Evolutionary conservation across 2,797 vertebrate species (phyloP), one percentile per base, ranked within the genome.

Genomic region (Pipistrellus pipistrellus): DNA sequence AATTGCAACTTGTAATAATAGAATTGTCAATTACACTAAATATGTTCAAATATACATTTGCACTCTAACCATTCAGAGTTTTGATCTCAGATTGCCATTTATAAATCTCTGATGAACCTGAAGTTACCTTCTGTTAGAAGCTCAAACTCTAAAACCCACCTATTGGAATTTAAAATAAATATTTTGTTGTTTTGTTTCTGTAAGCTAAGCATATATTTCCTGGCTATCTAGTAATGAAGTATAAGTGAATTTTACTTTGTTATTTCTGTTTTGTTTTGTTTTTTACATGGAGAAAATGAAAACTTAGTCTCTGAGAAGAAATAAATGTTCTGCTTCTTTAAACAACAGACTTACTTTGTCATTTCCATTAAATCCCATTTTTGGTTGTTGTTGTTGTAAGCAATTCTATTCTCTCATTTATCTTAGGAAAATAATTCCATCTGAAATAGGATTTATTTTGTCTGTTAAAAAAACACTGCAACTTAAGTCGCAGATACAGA

Each of bases 391-490:
- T 44, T 48, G 13, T 41, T 83, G 13, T 71, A 78, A 87, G 81
- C 4, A 94, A 64, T 62, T 1, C 4, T 46, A 57, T 57, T 15
- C 7, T 93, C 11, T 51, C 10, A 66, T 87, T 80, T 90, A 85
- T 93, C 86, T 91, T 21, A 73, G 2, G 71, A 78, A 93, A 91
- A 80, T 55, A 83, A 76, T 62, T 88, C 25, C 15, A 76, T 59
- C 20, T 93, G 59, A 94, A 94, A 77, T n/a, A 73, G 48, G 53
- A 85, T 82, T 85, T 77, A n/a, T 14, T 93, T 82, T 72, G 23
- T 69, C 80, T 90, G 25, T 46, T 64, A 89, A 76, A 89, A 77
- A 72, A 18, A 73, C 9, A 68, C 2, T 77, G 20, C 4, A 59
- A 32, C 3, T 77, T 64, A 81, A 95, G 5, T 68, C 38, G 83